Base-by-base conservation (phyloP, 2,113 vertebrate species). In the Corythornis vintsioides region DNA sequence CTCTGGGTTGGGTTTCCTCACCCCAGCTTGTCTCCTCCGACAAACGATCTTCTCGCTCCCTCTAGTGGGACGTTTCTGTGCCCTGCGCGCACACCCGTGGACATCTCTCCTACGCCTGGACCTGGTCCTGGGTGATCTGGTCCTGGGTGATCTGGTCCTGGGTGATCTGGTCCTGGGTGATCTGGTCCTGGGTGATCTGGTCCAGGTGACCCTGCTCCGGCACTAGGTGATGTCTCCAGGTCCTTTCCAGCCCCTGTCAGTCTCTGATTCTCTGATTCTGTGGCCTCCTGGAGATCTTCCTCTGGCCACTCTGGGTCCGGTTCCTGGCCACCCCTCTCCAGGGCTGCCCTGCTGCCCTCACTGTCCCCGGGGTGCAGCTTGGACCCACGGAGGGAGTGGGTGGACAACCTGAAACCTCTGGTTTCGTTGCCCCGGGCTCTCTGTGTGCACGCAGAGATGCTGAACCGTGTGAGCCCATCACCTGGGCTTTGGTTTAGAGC, bases 91-190 rank as follows among this genome's bases (percentile, higher is more conserved):
- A 24, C 9, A 4, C 7, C 2, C 13, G 15, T 9, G 40, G 20
- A 64, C 13, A 2, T 0, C 1, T 6, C 61, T 75, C 50, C 5
- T 2, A 9, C 2, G 0, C 11, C 61, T 20, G 3, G 26, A 10
- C 38, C n/a, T n/a, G n/a, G n/a, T n/a, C n/a, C n/a, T n/a, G n/a
- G n/a, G n/a, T n/a, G n/a, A n/a, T n/a, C n/a, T n/a, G n/a, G n/a
- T n/a, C n/a, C n/a, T n/a, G n/a, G n/a, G n/a, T n/a, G n/a, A n/a
- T n/a, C n/a, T n/a, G n/a, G n/a, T n/a, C n/a, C n/a, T n/a, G n/a
- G 33, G 33, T 33, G 33, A 33, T 33, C 38, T 38, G 38, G 38
- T 38, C 38, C 38, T 38, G 38, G 38, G 38, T 38, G 38, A 38
- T 38, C 38, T 38, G 38, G 38, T 38, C 38, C 38, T 38, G 38